phyloP scores from a whole-genome alignment of 2,888 invertebrate species.

The Plagiodera versicolora region DNA sequence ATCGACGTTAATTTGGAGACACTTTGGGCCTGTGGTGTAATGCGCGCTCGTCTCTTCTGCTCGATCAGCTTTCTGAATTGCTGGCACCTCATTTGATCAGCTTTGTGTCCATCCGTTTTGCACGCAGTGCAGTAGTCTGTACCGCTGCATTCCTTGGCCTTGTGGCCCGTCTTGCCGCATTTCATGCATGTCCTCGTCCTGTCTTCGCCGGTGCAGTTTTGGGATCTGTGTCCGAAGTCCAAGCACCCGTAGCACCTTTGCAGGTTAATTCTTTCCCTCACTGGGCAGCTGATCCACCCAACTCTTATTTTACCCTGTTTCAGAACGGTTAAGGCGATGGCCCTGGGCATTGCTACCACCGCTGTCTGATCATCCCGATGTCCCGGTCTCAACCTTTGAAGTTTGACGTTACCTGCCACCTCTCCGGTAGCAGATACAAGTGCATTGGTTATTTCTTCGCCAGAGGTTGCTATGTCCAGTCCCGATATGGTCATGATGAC shows the following conservation, averaged over 20 bases:
- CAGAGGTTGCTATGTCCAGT: not conserved
- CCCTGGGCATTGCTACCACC: not conserved
- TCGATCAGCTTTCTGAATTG: not conserved
- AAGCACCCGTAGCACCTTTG: not conserved
- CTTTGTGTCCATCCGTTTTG: not conserved
- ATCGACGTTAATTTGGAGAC: not conserved
- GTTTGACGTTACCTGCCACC: not conserved
- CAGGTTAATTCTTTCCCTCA: not conserved
- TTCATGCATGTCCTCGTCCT: not conserved
- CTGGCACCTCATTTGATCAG: not conserved
- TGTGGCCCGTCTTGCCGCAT: not conserved
- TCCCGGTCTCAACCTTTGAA: not conserved
- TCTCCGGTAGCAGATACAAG: not conserved
- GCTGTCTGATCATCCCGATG: not conserved
- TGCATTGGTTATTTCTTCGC: not conserved
- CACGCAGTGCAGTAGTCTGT: not conserved
- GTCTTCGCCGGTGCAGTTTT: not conserved
- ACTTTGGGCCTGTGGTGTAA: not conserved
- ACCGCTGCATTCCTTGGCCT: not conserved
- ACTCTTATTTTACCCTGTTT: not conserved
- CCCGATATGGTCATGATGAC: not conserved
- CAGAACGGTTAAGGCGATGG: not conserved
- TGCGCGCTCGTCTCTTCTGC: not conserved
- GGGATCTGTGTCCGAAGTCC: not conserved
- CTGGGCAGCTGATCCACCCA: not conserved